phyloP scores from a whole-genome alignment of 2,888 invertebrate genomes.

The Heteromurus nitidus region DNA sequence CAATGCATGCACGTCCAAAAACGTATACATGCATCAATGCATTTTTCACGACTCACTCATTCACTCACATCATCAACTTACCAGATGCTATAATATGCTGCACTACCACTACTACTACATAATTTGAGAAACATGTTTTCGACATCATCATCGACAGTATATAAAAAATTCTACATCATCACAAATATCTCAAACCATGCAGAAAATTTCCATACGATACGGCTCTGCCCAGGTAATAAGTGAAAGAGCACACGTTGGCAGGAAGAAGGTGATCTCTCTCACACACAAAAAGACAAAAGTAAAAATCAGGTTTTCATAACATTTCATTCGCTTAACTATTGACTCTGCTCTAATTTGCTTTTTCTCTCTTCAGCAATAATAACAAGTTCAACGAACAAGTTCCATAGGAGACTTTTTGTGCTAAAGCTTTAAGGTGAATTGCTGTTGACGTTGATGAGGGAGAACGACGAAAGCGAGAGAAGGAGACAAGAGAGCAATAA shows the following conservation, averaged over 20 bases:
- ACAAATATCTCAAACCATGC: slow-evolving; percentile 13
- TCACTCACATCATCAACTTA: background rate
- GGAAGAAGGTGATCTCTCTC: too few species aligned
- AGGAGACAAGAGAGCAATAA: slow-evolving; percentile 15
- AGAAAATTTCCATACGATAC: slow-evolving; percentile 31
- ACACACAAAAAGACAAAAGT: background rate
- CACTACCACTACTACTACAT: background rate
- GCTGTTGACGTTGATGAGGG: background rate
- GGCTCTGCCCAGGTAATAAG: slow-evolving; percentile 1
- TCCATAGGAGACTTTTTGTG: slow-evolving; percentile 19
- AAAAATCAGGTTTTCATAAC: slow-evolving; percentile 23
- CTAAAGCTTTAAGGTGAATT: background rate
- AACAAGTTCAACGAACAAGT: slow-evolving; percentile 27
- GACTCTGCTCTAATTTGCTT: slow-evolving; percentile 1
- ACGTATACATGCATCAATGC: background rate
- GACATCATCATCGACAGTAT: slow-evolving; percentile 14
- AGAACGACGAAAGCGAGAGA: background rate
- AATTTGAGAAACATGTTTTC: slow-evolving; percentile 50
- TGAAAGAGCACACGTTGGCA: background rate
- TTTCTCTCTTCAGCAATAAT: background rate
- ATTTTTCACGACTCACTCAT: background rate
- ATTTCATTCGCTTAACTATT: background rate
- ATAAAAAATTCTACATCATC: slow-evolving; percentile 17
- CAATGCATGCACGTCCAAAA: background rate
- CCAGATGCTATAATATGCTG: too few species aligned